A percentile compares a stretch with the other conserved stretches of the same genome.
These are phyloP conservation scores for Microplitis manilae DNA, from an alignment of 2,888 invertebrate species.

Conservation along the genomic window DNA sequence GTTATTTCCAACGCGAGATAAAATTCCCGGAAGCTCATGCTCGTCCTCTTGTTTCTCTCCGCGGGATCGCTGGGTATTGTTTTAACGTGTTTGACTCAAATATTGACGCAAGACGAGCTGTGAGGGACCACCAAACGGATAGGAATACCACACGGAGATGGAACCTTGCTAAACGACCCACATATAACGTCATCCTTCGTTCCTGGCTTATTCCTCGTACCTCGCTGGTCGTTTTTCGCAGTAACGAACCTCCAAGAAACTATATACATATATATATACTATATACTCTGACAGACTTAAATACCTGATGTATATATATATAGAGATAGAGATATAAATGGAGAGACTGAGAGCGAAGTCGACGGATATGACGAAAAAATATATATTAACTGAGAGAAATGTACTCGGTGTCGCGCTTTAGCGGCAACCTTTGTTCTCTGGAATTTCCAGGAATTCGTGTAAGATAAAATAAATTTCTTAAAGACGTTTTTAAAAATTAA, in stretches of 20 bases:
- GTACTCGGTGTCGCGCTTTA: constrained; percentile 1
- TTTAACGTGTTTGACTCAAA: constrained; percentile 72
- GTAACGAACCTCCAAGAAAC: constrained; percentile 49
- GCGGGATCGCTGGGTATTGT: constrained; percentile 66
- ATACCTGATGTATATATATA: not conserved
- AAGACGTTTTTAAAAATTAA: constrained; percentile 24
- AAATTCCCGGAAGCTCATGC: constrained; percentile 69
- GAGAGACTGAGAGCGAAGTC: not conserved
- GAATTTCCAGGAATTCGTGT: not conserved
- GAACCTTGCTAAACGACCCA: constrained; percentile 64
- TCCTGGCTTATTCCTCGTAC: not conserved
- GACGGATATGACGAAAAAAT: constrained; percentile 9
- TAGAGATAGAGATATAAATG: not conserved
- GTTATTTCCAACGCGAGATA: constrained; percentile 67
- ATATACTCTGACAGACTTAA: not conserved
- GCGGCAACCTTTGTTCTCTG: constrained; percentile 6
- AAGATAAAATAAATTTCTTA: not conserved
- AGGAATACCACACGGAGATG: constrained; percentile 51
- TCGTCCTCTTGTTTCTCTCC: constrained; percentile 60
- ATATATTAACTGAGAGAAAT: constrained; percentile 12
- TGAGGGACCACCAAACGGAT: constrained; percentile 46
- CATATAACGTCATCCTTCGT: constrained; percentile 61
- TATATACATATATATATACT: constrained; percentile 26
- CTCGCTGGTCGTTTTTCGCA: constrained; percentile 48
- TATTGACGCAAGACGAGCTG: constrained; percentile 68